These are phyloP conservation scores for Corapipo altera DNA, from an alignment of 2,113 vertebrate genomes.

Conservation along the genomic window DNA sequence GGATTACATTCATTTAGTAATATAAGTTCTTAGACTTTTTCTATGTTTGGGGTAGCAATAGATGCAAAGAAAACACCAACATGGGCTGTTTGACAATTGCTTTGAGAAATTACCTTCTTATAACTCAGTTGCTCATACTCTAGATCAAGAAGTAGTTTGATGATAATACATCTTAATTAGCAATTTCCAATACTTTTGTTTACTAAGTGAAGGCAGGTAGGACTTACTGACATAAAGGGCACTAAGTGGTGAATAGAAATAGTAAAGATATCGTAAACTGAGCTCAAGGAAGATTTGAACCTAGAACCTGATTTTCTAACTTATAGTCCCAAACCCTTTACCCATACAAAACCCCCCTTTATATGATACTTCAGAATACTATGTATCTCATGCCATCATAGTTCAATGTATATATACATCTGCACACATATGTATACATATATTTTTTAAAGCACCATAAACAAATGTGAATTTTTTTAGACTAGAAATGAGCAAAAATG, in stretches of 20 bases:
- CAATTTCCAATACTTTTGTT: background rate
- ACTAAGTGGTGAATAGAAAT: background rate
- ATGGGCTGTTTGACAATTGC: background rate
- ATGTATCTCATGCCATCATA: background rate
- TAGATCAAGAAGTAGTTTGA: background rate
- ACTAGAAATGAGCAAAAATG: background rate
- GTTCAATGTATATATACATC: background rate
- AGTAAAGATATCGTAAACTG: background rate
- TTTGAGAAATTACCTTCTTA: background rate
- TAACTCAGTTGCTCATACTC: background rate
- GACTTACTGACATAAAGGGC: background rate
- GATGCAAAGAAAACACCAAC: background rate
- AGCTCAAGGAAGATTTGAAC: background rate
- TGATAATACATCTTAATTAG: background rate
- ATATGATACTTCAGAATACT: background rate
- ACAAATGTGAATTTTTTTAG: background rate
- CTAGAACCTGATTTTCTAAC: background rate
- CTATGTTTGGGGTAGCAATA: background rate
- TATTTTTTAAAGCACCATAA: background rate
- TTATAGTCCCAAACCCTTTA: background rate
- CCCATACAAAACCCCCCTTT: rapidly evolving
- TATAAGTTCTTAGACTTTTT: background rate
- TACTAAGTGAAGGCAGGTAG: background rate
- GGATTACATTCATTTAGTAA: background rate
- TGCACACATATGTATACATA: background rate